Evolutionary conservation across 2,113 vertebrate genomes (phyloP).

Genomic region (Rattus norvegicus): GRCr8 NC_086023.1:22836501-22837000

Average conservation of each 20-base stretch:
- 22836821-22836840: background rate
- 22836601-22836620: background rate
- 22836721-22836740: background rate
- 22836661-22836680: background rate
- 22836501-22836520: conserved; percentile 41
- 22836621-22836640: background rate
- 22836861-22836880: conserved; percentile 29
- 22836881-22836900: conserved; percentile 28
- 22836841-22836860: background rate
- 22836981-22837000: no score
- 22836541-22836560: background rate
- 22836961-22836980: background rate
- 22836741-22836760: conserved; percentile 17
- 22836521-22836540: conserved; percentile 54
- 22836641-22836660: conserved; percentile 16
- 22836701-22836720: conserved; percentile 9
- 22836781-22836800: background rate
- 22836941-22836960: background rate
- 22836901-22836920: background rate
- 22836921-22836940: background rate
- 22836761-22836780: conserved; percentile 44
- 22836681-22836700: conserved; percentile 13
- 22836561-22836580: conserved; percentile 33
- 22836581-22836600: background rate
- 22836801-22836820: conserved; percentile 4